Evolutionary conservation across 1,140 invertebrate species (phyloP).

Genomic region (Aphaenogaster ashmeadi): DNA sequence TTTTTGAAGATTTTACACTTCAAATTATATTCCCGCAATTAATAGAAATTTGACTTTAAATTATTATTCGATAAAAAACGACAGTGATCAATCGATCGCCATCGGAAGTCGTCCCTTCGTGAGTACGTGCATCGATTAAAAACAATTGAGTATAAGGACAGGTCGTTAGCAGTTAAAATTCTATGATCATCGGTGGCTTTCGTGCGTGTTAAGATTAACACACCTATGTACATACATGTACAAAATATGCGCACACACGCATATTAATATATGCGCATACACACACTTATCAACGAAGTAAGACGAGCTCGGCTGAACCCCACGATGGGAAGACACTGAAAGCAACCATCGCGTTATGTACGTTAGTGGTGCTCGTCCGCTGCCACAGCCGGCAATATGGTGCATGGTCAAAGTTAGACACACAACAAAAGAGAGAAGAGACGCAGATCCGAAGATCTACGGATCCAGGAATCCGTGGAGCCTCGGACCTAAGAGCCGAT

Average conservation of each 20-base stretch:
- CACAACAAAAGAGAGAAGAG: constrained; percentile 48
- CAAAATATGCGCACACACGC: constrained; percentile 32
- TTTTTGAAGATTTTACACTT: background rate
- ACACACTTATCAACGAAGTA: background rate
- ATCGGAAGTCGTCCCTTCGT: background rate
- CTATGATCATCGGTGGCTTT: constrained; percentile 1
- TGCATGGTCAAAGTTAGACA: constrained; percentile 73
- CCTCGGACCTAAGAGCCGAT: background rate
- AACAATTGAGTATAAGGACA: constrained; percentile 15
- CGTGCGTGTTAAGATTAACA: constrained; percentile 60
- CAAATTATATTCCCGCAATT: background rate
- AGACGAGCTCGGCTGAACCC: constrained; percentile 6
- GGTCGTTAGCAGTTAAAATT: constrained; percentile 49
- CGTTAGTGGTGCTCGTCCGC: constrained; percentile 72
- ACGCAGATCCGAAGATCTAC: constrained; percentile 13
- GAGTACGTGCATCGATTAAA: constrained; percentile 27
- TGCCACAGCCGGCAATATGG: constrained; percentile 64
- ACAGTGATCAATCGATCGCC: background rate
- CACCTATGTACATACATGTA: constrained; percentile 1
- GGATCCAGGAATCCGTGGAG: background rate
- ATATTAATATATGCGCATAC: constrained; percentile 4
- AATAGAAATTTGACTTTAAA: background rate
- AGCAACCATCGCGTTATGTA: constrained; percentile 62
- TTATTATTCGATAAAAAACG: background rate
- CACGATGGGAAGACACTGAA: constrained; percentile 35